phyloP scores from a whole-genome alignment of 1,140 invertebrate species.

The Diuraphis noxia region DNA sequence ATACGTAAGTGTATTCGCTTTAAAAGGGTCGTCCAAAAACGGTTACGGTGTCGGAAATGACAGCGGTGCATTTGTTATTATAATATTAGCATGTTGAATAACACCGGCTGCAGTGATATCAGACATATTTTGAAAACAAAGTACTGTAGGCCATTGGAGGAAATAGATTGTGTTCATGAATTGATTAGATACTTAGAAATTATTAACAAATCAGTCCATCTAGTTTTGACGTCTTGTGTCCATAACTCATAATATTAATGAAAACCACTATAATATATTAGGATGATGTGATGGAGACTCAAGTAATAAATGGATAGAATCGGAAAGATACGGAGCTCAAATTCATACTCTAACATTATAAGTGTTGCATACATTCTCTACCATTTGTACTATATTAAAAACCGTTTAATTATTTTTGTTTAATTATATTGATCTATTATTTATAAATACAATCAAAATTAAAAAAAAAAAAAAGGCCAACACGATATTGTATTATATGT shows the following conservation, averaged over 20 bases:
- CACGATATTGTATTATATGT: not conserved
- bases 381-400: not conserved
- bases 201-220: not conserved
- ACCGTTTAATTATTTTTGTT: not conserved
- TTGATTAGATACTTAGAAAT: not conserved
- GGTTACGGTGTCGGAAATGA: not conserved
- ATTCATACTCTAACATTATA: not conserved
- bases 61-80: not conserved
- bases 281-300: too few species aligned
- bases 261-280: too few species aligned
- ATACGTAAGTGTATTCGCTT: not conserved
- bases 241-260: not conserved
- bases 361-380: not conserved
- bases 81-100: not conserved
- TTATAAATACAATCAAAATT: not conserved
- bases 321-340: not conserved
- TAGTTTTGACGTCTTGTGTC: not conserved
- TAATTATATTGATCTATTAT: not conserved
- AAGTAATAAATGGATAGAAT: accelerated
- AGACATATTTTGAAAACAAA: not conserved
- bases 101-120: too few species aligned
- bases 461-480: too few species aligned
- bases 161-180: not conserved
- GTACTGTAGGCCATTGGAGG: too few species aligned
- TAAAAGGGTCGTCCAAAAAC: not conserved